Evolutionary conservation across 2,888 invertebrate genomes (phyloP).

Genomic region (Beris chalybata): DNA sequence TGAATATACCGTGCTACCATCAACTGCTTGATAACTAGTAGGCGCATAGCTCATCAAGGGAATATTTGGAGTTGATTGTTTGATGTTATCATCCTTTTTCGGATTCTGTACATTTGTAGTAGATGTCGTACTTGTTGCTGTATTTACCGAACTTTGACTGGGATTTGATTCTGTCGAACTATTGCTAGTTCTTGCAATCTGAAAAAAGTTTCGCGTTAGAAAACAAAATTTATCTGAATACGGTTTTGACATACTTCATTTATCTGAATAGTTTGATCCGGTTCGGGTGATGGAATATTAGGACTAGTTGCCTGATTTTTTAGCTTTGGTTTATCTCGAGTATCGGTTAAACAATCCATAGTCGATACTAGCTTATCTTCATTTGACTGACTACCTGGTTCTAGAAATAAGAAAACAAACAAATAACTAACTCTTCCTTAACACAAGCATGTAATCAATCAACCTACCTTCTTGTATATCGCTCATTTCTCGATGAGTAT

Average conservation of each 20-base stretch:
- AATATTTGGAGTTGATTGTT: slow-evolving; percentile 40
- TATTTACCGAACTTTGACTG: slow-evolving; percentile 28
- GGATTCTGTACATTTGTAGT: slow-evolving; percentile 21
- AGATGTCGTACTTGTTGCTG: slow-evolving; percentile 37
- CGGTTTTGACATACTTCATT: slow-evolving; percentile 33
- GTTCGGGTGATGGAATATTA: slow-evolving; percentile 50
- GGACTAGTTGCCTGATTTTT: slow-evolving; percentile 57
- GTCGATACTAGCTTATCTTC: slow-evolving; percentile 40
- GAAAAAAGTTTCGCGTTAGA: not conserved
- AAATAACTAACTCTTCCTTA: not conserved
- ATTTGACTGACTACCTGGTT: slow-evolving; percentile 32
- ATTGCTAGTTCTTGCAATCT: slow-evolving; percentile 27
- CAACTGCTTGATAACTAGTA: slow-evolving; percentile 51
- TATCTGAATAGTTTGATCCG: slow-evolving; percentile 35
- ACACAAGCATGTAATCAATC: not conserved
- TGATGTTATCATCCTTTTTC: slow-evolving; percentile 32
- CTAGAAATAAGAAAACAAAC: slow-evolving; percentile 20
- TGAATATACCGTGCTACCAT: slow-evolving; percentile 53
- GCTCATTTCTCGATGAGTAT: slow-evolving; percentile 41
- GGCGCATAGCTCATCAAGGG: slow-evolving; percentile 48
- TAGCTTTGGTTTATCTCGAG: slow-evolving; percentile 54
- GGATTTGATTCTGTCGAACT: slow-evolving; percentile 18
- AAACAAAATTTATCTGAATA: not conserved
- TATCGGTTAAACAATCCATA: slow-evolving; percentile 44
- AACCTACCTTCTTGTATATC: slow-evolving; percentile 42